These are phyloP conservation scores for Aproaerema taeniolella DNA, from an alignment of 2,888 invertebrate species.

Conservation along the genomic window DNA sequence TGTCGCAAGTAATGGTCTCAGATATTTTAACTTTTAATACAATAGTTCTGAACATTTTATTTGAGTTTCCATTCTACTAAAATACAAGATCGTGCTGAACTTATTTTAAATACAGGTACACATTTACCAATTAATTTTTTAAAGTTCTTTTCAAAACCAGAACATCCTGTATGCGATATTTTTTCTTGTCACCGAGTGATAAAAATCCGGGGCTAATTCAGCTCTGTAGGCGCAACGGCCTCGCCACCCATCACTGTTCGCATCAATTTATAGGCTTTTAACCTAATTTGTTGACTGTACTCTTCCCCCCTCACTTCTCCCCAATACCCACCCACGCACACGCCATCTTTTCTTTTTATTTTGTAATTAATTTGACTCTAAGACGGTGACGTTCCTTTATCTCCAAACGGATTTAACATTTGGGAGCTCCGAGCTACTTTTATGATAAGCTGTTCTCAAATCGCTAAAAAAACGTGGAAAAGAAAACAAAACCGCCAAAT, in stretches of 20 bases:
- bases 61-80: too few species aligned
- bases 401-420: constrained; percentile 41
- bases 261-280: constrained; percentile 75
- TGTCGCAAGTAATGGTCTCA: too few species aligned
- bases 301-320: constrained; percentile 23
- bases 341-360: constrained; percentile 32
- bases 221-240: constrained; percentile 51
- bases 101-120: too few species aligned
- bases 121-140: too few species aligned
- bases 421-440: constrained; percentile 42
- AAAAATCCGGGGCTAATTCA: constrained; percentile 72
- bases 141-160: too few species aligned
- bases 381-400: constrained; percentile 37
- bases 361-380: constrained; percentile 50
- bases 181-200: constrained; percentile 68
- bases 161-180: constrained; percentile 52
- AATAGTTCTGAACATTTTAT: too few species aligned
- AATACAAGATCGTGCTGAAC: too few species aligned
- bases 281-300: constrained; percentile 68
- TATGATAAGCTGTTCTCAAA: constrained; percentile 39
- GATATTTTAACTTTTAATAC: too few species aligned
- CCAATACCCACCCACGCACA: constrained; percentile 43
- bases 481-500: constrained; percentile 48
- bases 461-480: constrained; percentile 37
- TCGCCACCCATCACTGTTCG: constrained; percentile 69